phyloP scores from a whole-genome alignment of 1,140 invertebrate species.

The Caenorhabditis latens region DNA sequence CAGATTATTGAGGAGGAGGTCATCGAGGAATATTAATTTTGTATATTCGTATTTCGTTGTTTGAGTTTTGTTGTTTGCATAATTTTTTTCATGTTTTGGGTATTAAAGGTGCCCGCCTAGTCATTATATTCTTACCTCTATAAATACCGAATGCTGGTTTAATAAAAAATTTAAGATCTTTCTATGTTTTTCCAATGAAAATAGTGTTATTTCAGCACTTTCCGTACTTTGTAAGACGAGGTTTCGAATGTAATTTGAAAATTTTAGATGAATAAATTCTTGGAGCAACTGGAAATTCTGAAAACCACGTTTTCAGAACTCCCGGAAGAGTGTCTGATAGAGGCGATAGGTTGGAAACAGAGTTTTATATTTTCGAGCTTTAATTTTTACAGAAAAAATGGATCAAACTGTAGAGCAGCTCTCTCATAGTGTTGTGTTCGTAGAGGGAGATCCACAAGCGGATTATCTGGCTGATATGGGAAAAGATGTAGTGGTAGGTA shows the following conservation, averaged over 20 bases:
- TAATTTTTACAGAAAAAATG: background rate
- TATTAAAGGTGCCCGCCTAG: background rate
- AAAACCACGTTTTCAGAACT: background rate
- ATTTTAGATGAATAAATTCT: background rate
- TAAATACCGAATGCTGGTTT: too few relatives aligned
- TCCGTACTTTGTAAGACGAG: background rate
- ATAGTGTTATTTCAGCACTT: too few relatives aligned
- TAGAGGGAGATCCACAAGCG: background rate
- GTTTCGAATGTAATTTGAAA: background rate
- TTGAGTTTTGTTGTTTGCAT: background rate
- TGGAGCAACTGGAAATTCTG: background rate
- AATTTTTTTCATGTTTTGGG: background rate
- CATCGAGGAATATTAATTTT: background rate
- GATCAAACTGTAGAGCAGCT: background rate
- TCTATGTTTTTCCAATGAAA: too few relatives aligned
- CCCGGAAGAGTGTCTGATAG: background rate
- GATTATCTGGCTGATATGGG: conserved; percentile 24
- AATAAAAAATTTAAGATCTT: too few relatives aligned
- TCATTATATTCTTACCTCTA: too few relatives aligned
- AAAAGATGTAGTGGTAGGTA: background rate
- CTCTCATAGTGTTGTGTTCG: conserved; percentile 10
- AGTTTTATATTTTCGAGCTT: too few relatives aligned
- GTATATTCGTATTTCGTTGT: background rate
- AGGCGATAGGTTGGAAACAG: background rate
- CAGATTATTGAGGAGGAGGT: conserved; percentile 23